These are phyloP conservation scores for Phacellophora camtschatica DNA, from an alignment of 30 jellyfish, hydroid and myxozoan species.

Conservation along the genomic window DNA sequence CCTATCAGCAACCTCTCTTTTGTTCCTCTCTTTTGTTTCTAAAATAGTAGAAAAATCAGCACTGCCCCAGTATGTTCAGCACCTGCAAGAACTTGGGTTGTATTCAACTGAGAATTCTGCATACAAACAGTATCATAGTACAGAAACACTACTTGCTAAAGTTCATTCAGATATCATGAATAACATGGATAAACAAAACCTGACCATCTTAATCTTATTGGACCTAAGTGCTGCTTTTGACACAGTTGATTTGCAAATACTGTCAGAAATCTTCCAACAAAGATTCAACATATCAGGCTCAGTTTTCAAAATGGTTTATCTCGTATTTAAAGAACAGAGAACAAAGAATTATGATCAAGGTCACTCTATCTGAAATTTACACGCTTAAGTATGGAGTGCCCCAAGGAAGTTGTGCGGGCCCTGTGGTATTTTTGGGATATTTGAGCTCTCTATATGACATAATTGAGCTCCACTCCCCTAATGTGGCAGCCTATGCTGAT, in stretches of 20 bases:
- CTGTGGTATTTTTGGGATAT: too few relatives aligned
- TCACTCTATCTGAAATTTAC: neutral
- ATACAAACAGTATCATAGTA: conserved; percentile 21
- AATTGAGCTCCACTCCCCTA: too few relatives aligned
- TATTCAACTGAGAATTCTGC: conserved; percentile 9
- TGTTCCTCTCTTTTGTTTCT: too few relatives aligned
- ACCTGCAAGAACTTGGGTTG: conserved; percentile 18
- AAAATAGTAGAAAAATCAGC: conserved; percentile 5
- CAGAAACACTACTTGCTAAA: neutral
- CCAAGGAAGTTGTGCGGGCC: too few relatives aligned
- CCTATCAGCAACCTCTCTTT: neutral
- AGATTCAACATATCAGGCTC: neutral
- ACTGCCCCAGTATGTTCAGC: neutral
- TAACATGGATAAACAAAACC: neutral
- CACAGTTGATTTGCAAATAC: neutral
- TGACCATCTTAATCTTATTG: neutral
- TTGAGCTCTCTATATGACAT: too few relatives aligned
- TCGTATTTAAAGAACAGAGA: neutral
- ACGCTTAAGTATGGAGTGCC: neutral
- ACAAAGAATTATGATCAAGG: neutral
- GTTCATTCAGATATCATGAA: conserved; percentile 9
- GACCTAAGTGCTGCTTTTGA: conserved; percentile 18
- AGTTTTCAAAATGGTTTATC: neutral
- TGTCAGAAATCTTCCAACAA: neutral
- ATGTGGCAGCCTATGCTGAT: too few relatives aligned